These are phyloP conservation scores for Crossaster papposus DNA, from an alignment of 53 echinoderm and acorn worm genomes.

Conservation along the genomic window DNA sequence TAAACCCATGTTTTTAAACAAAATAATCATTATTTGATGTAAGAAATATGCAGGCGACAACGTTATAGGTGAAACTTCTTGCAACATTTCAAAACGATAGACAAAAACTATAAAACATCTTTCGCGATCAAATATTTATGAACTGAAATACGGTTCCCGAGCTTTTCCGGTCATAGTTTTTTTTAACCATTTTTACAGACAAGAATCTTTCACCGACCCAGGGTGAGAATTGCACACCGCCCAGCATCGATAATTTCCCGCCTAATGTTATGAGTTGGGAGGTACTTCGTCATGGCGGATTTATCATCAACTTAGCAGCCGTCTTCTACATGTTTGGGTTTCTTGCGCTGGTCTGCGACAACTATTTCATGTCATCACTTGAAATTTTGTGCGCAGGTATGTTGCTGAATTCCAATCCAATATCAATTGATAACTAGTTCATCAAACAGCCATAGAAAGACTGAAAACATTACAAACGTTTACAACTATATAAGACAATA, in stretches of 20 bases:
- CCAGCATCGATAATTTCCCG: slow-evolving; percentile 75
- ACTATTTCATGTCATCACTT: slow-evolving; percentile 90
- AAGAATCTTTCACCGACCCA: neutral
- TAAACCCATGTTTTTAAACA: too few relatives aligned
- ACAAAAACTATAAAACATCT: too few relatives aligned
- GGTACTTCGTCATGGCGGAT: slow-evolving; percentile 66
- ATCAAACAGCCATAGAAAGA: neutral
- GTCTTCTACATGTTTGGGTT: slow-evolving; percentile 87
- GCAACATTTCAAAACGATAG: too few relatives aligned
- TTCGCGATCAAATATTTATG: too few relatives aligned
- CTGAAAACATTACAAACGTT: too few relatives aligned
- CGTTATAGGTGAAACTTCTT: too few relatives aligned
- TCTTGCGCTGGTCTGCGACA: slow-evolving; percentile 84
- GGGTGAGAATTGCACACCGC: slow-evolving; percentile 67
- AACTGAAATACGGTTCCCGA: too few relatives aligned
- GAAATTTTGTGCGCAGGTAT: slow-evolving; percentile 49
- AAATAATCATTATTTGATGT: too few relatives aligned
- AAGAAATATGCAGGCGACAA: too few relatives aligned
- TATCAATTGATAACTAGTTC: neutral
- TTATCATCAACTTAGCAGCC: slow-evolving; percentile 72
- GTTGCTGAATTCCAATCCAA: neutral
- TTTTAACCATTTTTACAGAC: neutral
- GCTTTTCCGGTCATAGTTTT: neutral
- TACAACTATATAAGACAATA: too few relatives aligned
- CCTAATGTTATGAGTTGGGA: slow-evolving; percentile 47